phyloP scores from a whole-genome alignment of 2,888 invertebrate genomes.

The Mesochorus sp. region DNA sequence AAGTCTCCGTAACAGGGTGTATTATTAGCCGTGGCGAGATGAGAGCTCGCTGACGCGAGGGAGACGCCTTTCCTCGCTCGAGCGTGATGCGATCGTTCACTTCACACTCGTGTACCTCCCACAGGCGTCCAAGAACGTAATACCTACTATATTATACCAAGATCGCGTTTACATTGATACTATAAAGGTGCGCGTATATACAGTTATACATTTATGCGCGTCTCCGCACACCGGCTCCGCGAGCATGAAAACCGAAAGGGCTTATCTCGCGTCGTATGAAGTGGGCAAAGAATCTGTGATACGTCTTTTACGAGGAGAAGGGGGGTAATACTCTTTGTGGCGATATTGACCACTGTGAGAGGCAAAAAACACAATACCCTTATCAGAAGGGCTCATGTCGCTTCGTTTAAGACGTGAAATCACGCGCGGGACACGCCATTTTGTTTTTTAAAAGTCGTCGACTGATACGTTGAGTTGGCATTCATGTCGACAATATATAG shows the following conservation, averaged over 20 bases:
- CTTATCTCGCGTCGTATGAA: background rate
- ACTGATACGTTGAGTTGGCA: background rate
- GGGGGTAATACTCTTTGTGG: no score
- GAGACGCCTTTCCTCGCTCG: slow-evolving; percentile 61
- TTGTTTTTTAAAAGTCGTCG: background rate
- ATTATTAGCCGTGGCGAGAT: slow-evolving; percentile 56
- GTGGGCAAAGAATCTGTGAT: background rate
- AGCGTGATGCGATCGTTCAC: slow-evolving; percentile 64
- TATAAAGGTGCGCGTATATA: background rate
- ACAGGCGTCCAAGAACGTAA: slow-evolving; percentile 25
- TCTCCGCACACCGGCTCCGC: background rate
- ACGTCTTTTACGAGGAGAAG: background rate
- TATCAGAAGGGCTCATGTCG: background rate
- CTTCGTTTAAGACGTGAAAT: background rate
- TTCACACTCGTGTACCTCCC: slow-evolving; percentile 58
- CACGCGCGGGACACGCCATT: background rate
- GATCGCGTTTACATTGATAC: slow-evolving; percentile 15
- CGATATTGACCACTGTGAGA: background rate
- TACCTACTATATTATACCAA: slow-evolving; percentile 26
- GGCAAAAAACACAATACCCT: background rate
- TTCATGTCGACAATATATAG: background rate
- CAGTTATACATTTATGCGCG: background rate
- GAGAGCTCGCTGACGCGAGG: slow-evolving; percentile 58
- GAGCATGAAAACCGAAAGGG: background rate
- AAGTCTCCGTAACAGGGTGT: slow-evolving; percentile 47